A percentile compares a stretch with the other conserved stretches of the same genome.
These are phyloP conservation scores for Rhopalosiphum padi DNA, from an alignment of 1,140 invertebrate species.

Conservation along the genomic window DNA sequence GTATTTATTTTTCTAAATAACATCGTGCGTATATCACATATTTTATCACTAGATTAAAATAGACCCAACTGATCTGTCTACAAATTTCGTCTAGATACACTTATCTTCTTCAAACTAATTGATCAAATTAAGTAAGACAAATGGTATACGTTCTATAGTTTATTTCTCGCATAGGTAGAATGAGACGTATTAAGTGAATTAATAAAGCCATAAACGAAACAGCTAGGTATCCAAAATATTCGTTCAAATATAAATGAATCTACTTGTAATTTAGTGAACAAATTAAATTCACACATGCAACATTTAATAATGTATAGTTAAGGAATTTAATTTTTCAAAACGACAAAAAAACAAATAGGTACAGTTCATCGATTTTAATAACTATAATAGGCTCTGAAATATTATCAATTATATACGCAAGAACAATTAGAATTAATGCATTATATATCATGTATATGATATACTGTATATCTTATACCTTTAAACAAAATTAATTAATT, in stretches of 20 bases:
- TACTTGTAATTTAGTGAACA: neutral
- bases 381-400: neutral
- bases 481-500: neutral
- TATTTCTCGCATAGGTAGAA: neutral
- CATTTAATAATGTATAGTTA: neutral
- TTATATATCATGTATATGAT: neutral
- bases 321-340: neutral
- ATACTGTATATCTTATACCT: neutral
- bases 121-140: conserved; percentile 9
- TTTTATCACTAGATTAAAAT: neutral
- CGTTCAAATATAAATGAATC: neutral
- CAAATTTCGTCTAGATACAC: neutral
- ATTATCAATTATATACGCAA: neutral
- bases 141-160: neutral
- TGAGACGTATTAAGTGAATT: neutral
- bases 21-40: neutral
- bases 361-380: neutral
- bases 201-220: neutral
- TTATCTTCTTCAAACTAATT: conserved; percentile 8
- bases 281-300: neutral
- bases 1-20: neutral
- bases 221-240: neutral
- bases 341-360: neutral
- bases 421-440: neutral
- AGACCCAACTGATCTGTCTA: neutral